Base-by-base conservation (phyloP, 2,888 invertebrate species). In the Caenorhabditis japonica region DNA sequence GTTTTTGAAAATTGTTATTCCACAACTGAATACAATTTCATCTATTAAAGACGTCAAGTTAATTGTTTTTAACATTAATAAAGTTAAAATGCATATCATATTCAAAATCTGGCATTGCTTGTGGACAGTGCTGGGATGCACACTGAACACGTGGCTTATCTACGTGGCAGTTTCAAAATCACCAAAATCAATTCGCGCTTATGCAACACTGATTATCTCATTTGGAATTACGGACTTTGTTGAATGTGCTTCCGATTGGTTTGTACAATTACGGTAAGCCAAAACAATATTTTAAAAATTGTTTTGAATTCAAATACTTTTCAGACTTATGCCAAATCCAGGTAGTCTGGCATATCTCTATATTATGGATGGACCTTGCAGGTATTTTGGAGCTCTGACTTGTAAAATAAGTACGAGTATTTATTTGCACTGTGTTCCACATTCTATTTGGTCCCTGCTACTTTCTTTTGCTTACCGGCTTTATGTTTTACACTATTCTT, bases 351-450 rank as follows among this genome's bases (percentile, higher is more conserved):
- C 62, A 1, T 21, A 58, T 13, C 52, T 33, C 3, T 71, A 71
- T 17, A 47, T 71, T 3, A 55, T 47, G n/a, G 52, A 71, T 17
- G 71, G 71, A 8, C n/a, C 52, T 13, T 71, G 71, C 17, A 44
- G 46, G 19, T 58, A 58, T 17, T 36, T 64, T 4, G 38, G 62
- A 4, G 23, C 39, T 0, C 8, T 36, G 1, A 38, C 62, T 7
- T 71, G 71, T 25, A 61, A 55, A 49, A 36, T 70, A 43, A 56
- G 70, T 21, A 15, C 56, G 4, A 70, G 70, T 33, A 21, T 71
- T 13, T 71, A 61, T 25, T 52, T 52, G 7, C 71, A 71, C 13
- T 71, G 62, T 23, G 44, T 71, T n/a, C 62, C 71, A 5, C 71
- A 71, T 49, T 44, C 56, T 4, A 51, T 61, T 10, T 70, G 70